Evolutionary conservation across 2,113 vertebrate genomes (phyloP), one percentile per base, ranked within the genome.

Genomic region (Serinus canaria): DNA sequence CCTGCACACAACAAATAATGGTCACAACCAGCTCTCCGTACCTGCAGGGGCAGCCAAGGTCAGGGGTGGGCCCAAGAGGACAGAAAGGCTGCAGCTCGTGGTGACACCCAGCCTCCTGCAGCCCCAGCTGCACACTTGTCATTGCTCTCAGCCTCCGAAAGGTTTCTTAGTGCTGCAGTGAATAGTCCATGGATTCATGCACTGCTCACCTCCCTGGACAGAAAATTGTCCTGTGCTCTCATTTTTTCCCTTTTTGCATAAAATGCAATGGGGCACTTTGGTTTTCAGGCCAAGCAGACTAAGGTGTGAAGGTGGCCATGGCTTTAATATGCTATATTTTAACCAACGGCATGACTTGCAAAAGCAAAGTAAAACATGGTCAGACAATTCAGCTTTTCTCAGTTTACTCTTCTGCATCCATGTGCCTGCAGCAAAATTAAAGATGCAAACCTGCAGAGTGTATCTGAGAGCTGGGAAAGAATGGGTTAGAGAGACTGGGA

Each of bases 1-100:
- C 99, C 99, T 99, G 97, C 73, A 87, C 64, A 95, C 47, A 96
- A 91, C 90, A 97, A 80, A 15, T 5, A 60, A 92, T 23, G 35
- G 72, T 98, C 96, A 98, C 83, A 93, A 75, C 15, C 89, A 85
- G 82, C 56, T 75, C 55, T 78, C n/a, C 1, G 0, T 44, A 70
- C 5, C 10, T 28, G 15, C 33, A 39, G 10, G 43, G 50, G 9
- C 68, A 94, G 93, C 70, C 12, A 28, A 59, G 66, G 83, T 53
- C 69, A 78, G 89, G 75, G 63, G 63, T 6, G 22, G 58, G 43
- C 90, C 70, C 17, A 21, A 62, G 11, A 53, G 78, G 89, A 72
- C 55, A 77, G 59, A 5, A 4, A 20, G 30, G 62, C 60, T 33
- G 41, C 15, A 13, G 73, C n/a, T 44, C 0, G 0, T 30, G 62